Evolutionary conservation across 2,113 vertebrate species (phyloP), one percentile per base, ranked within the genome.

Genomic region (Rhipidura dahli): DNA sequence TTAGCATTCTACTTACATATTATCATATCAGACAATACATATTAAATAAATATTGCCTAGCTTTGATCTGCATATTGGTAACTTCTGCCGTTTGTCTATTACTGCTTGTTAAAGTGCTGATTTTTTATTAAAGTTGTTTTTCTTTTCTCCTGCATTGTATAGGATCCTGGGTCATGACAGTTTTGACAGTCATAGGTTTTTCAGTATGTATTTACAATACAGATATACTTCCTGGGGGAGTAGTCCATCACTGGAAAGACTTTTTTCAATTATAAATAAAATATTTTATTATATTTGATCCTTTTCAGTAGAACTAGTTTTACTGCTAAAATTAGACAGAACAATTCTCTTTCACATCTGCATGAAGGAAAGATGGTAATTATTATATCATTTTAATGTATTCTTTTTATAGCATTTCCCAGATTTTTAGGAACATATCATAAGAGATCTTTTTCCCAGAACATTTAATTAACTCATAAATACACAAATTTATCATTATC

Each of bases 401-500:
- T 59, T 70, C n/a, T 59, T 47, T 69, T 45, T 53, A 31, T 24
- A 65, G 3, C 12, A 61, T 82, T 84, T 91, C 27, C 42, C 13
- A 66, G 23, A 33, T 42, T 81, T 89, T 75, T 76, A 31, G 56
- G 23, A 82, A 33, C 6, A 47, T 65, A 7, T 68, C 60, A 15
- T 47, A 44, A 45, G 0, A 7, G 24, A n/a, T 31, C 13, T 26
- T 69, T 94, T 91, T 45, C 39, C 11, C 11, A 19, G 9, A 30
- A 5, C 72, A 20, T 77, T 72, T 72, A 4, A 63, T 81, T 77
- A 76, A 56, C 21, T 72, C 19, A 21, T 26, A 68, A 86, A 71
- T 44, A 16, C 8, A 49, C 3, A 5, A 47, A 15, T 3, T 64
- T 89, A 56, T 19, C 0, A 0, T 69, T 73, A 23, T 71, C 8